Evolutionary conservation across 1,140 invertebrate genomes (phyloP).

Genomic region (Pomacea maculata): DNA sequence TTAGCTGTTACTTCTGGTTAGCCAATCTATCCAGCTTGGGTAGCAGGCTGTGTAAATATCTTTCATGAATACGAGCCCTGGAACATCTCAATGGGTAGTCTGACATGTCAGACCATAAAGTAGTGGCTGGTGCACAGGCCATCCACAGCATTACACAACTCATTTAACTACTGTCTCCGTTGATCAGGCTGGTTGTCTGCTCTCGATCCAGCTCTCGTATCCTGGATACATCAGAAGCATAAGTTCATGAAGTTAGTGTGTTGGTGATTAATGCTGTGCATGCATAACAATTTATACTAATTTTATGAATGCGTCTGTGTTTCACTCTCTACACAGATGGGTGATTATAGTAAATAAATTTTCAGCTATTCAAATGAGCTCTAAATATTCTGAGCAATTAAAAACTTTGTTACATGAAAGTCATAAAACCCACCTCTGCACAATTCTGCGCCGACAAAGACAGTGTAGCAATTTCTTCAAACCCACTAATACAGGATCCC

Average conservation of each 20-base stretch:
- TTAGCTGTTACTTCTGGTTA: neutral
- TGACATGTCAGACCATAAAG: neutral
- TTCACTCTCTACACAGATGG: neutral
- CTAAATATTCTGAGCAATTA: neutral
- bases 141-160: neutral
- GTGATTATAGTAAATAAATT: neutral
- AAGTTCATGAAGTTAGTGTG: constrained; percentile 3
- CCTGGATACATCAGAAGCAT: constrained; percentile 64
- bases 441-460: constrained; percentile 67
- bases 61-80: neutral
- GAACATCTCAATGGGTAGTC: neutral
- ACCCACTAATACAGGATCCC: constrained; percentile 80
- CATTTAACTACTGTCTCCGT: constrained; percentile 19
- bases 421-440: constrained; percentile 46
- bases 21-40: too few relatives aligned
- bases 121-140: neutral
- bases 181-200: constrained; percentile 78
- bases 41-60: neutral
- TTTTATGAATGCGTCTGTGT: too few relatives aligned
- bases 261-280: neutral
- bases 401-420: too few relatives aligned
- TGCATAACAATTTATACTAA: too few relatives aligned
- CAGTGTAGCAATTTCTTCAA: constrained; percentile 72
- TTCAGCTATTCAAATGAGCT: neutral
- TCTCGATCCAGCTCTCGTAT: constrained; percentile 75